phyloP scores from a whole-genome alignment of 30 jellyfish, hydroid and myxozoan species.

The Aurelia sp. region DNA sequence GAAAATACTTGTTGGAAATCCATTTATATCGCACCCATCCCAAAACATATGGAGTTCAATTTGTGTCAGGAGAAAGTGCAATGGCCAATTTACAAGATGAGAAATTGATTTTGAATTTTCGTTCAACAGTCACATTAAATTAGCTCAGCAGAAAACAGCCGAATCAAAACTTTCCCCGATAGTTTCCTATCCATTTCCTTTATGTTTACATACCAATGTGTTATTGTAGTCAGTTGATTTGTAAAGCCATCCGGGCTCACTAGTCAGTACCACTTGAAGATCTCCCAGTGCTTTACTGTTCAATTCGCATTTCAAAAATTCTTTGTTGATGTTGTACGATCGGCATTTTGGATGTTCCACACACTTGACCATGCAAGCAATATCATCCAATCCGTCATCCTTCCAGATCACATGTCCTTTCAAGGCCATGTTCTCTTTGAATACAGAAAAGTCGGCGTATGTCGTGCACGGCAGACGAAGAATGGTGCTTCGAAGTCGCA shows the following conservation, averaged over 20 bases:
- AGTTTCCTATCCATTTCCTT: no score
- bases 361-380: slow-evolving; percentile 15
- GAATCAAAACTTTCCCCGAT: no score
- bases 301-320: not conserved
- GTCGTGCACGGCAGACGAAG: slow-evolving; percentile 14
- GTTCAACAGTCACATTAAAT: no score
- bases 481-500: not conserved
- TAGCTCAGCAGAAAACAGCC: no score
- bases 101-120: no score
- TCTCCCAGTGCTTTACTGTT: slow-evolving; percentile 7
- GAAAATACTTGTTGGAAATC: no score
- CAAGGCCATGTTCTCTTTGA: not conserved
- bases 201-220: not conserved
- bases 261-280: not conserved
- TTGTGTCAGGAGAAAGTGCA: no score
- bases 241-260: slow-evolving; percentile 8
- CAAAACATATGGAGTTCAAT: no score
- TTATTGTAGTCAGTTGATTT: slow-evolving; percentile 3
- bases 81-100: no score
- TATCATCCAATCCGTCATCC: not conserved
- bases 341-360: not conserved
- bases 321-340: slow-evolving; percentile 12
- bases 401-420: not conserved
- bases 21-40: no score
- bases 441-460: slow-evolving; percentile 10